Evolutionary conservation across 2,797 vertebrate species (phyloP).

Genomic region (Propithecus deckenii): DNA sequence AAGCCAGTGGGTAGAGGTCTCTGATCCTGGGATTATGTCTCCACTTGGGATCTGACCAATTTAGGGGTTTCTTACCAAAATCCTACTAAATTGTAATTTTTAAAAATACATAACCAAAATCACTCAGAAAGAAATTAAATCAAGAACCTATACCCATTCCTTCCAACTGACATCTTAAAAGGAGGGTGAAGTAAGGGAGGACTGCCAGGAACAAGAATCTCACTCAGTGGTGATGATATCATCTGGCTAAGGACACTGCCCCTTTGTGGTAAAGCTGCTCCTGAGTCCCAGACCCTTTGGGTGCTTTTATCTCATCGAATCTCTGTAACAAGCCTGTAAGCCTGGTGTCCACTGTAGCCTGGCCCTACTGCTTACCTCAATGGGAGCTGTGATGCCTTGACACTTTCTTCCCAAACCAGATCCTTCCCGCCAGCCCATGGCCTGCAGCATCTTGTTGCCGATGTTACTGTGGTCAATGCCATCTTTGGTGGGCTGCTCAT

Average conservation of each 20-base stretch:
- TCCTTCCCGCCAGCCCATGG: slow-evolving; percentile 99
- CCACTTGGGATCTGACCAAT: background rate
- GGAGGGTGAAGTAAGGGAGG: background rate
- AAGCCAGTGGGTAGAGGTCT: background rate
- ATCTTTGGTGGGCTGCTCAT: slow-evolving; percentile 98
- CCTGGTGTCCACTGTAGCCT: background rate
- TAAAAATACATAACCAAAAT: background rate
- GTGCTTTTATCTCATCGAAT: background rate
- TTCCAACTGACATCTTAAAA: background rate
- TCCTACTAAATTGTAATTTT: background rate
- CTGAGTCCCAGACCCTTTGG: background rate
- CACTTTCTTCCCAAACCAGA: slow-evolving; percentile 97
- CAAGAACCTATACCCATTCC: background rate
- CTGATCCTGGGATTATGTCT: background rate
- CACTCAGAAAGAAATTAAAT: background rate
- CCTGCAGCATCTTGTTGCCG: slow-evolving; percentile 99
- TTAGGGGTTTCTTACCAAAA: slow-evolving; percentile 6
- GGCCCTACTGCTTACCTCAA: slow-evolving; percentile 88
- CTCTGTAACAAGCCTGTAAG: background rate
- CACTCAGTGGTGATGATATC: background rate
- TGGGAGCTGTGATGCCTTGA: slow-evolving; percentile 97
- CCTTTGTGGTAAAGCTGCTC: background rate
- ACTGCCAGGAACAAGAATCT: background rate
- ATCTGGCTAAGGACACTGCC: background rate
- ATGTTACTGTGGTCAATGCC: slow-evolving; percentile 98